Percentiles rank a stretch among this genome's conserved stretches.
Conservation (phyloP, 2,888 invertebrate species). For the Archaeoteleia sp. region DNA sequence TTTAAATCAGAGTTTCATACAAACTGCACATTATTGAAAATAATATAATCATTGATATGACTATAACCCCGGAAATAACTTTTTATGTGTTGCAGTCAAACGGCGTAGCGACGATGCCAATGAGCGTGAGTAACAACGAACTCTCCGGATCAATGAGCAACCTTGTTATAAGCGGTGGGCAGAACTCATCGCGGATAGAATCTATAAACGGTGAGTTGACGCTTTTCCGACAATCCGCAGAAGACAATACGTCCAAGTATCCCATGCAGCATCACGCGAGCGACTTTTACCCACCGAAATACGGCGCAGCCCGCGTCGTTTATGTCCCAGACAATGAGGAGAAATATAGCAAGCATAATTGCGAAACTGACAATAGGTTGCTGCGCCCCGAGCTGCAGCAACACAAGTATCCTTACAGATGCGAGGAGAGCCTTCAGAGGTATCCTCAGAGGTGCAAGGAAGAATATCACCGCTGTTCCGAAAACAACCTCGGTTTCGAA, state of each 20-base stretch:
- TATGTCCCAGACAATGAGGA: slow-evolving; percentile 4
- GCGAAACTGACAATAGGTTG: slow-evolving; percentile 45
- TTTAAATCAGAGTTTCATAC: too few species aligned
- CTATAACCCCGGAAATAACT: too few species aligned
- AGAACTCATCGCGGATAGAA: slow-evolving; percentile 69
- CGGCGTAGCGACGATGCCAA: slow-evolving; percentile 50
- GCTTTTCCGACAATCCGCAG: slow-evolving; percentile 62
- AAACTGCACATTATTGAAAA: too few species aligned
- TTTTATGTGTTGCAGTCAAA: slow-evolving; percentile 17
- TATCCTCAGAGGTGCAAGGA: slow-evolving; percentile 72
- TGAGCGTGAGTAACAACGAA: slow-evolving; percentile 63
- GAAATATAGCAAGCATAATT: slow-evolving; percentile 7
- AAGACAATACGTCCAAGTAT: slow-evolving; percentile 65
- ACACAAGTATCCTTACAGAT: slow-evolving; percentile 67
- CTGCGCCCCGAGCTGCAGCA: slow-evolving; percentile 40
- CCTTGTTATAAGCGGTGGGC: slow-evolving; percentile 63
- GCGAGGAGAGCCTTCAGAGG: slow-evolving; percentile 69
- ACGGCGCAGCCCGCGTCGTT: slow-evolving; percentile 32
- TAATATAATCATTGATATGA: too few species aligned
- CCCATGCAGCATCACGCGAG: slow-evolving; percentile 54
- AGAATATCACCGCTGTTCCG: slow-evolving; percentile 71
- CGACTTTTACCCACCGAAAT: slow-evolving; percentile 42
- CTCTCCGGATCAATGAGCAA: slow-evolving; percentile 72
- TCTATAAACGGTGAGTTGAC: slow-evolving; percentile 74
- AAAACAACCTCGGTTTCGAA: slow-evolving; percentile 65